Base-by-base conservation (phyloP, 2,888 invertebrate species). In the Cheilosia variabilis region DNA sequence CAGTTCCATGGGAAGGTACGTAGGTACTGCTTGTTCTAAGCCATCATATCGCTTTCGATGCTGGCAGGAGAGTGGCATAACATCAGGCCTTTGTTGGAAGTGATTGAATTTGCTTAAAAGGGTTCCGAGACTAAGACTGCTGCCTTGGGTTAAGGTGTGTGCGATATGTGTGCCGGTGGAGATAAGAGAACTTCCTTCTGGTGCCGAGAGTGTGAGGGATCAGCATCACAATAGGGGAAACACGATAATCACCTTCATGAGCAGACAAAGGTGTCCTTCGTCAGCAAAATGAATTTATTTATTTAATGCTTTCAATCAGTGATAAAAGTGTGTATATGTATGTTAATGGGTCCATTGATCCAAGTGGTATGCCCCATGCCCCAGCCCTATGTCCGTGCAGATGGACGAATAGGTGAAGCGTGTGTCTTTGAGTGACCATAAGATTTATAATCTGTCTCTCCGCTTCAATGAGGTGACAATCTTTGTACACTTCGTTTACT, bases 401-500 rank as follows among this genome's bases (percentile, higher is more conserved):
- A 63, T 62, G 50, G 66, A 71, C 71, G 58, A 19, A 69, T 65
- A 41, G 69, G 15, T 58, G 47, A 76, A 71, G 80, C 66, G 81
- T 86, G 81, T 77, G 63, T 77, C 62, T 81, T 81, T 77, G 81
- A 72, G 47, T 45, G 63, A 58, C 72, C 66, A 71, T 62, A 81
- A 86, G 86, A 86, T 81, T 86, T 86, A 86, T 86, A 86, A 86
- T 77, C 86, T 66, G 81, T 68, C 68, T 63, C 52, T 72, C 45
- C 72, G 62, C 81, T 73, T 81, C 72, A 81, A 86, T 86, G 80
- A 76, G 76, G 86, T 86, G 86, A 86, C 81, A 86, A 81, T 86
- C 86, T 86, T 81, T 84, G 76, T 62, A 76, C 81, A 86, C 80
- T 72, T 68, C 76, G 76, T 81, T 86, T 81, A 77, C 72, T 77